These are phyloP conservation scores for Agrochola macilenta DNA, from an alignment of 2,888 invertebrate species.

Conservation along the genomic window DNA sequence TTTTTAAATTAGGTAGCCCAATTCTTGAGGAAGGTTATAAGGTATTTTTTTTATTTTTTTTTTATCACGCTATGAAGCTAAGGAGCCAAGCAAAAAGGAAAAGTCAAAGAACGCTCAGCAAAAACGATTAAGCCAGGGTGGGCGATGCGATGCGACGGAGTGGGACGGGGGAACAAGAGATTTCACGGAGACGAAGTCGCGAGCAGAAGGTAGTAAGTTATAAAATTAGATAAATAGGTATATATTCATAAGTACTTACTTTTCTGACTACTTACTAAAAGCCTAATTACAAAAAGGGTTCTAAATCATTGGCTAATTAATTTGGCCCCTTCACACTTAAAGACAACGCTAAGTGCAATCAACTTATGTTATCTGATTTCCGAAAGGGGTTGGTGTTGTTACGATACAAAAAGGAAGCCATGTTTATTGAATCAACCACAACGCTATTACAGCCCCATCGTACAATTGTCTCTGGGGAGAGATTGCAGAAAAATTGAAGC, in stretches of 20 bases:
- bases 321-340: not conserved
- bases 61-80: too few relatives aligned
- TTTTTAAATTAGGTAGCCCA: too few relatives aligned
- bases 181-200: too few relatives aligned
- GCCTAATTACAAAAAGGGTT: not conserved
- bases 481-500: constrained; percentile 18
- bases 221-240: not conserved
- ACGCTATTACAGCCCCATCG: constrained; percentile 48
- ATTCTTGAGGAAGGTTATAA: too few relatives aligned
- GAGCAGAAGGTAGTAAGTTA: not conserved
- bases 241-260: not conserved
- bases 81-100: too few relatives aligned
- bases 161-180: too few relatives aligned
- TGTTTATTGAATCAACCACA: constrained; percentile 44
- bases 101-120: too few relatives aligned
- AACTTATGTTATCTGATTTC: constrained; percentile 15
- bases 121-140: too few relatives aligned
- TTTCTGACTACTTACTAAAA: too few relatives aligned
- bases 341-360: constrained; percentile 18
- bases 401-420: constrained; percentile 4
- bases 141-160: too few relatives aligned
- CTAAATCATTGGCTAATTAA: not conserved
- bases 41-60: too few relatives aligned
- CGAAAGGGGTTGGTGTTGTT: constrained; percentile 26
- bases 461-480: constrained; percentile 58